phyloP scores from a whole-genome alignment of 2,113 vertebrate genomes.

The Blennius ocellaris region DNA sequence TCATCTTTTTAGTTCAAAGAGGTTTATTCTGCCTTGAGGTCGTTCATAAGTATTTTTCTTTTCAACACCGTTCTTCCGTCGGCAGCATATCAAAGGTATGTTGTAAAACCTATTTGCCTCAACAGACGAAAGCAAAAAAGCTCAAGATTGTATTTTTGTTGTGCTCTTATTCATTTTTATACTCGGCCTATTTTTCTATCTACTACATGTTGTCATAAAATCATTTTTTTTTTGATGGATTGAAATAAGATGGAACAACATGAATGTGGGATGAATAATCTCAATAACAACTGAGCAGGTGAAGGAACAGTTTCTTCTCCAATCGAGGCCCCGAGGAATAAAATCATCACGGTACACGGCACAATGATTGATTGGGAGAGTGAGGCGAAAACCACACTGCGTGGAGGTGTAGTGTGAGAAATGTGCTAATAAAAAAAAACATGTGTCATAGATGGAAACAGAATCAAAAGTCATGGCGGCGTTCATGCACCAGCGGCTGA shows the following conservation, averaged over 20 bases:
- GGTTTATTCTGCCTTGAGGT: too few relatives aligned
- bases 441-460: background rate
- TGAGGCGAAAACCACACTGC: background rate
- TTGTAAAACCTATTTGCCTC: too few relatives aligned
- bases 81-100: too few relatives aligned
- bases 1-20: too few relatives aligned
- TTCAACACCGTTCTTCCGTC: too few relatives aligned
- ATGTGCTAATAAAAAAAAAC: conserved; percentile 8
- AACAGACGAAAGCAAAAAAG: too few relatives aligned
- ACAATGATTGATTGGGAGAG: background rate
- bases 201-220: too few relatives aligned
- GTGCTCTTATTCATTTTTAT: too few relatives aligned
- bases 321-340: background rate
- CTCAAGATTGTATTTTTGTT: too few relatives aligned
- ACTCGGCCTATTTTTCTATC: too few relatives aligned
- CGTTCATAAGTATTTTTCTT: too few relatives aligned
- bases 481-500: conserved; percentile 37
- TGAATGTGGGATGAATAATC: background rate
- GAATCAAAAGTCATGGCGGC: conserved; percentile 14
- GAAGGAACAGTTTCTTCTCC: background rate
- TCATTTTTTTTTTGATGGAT: background rate
- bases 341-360: background rate
- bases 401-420: background rate
- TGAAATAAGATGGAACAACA: background rate
- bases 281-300: background rate